Conservation (phyloP, 1,140 invertebrate genomes). For the Helicoverpa armigera region DNA sequence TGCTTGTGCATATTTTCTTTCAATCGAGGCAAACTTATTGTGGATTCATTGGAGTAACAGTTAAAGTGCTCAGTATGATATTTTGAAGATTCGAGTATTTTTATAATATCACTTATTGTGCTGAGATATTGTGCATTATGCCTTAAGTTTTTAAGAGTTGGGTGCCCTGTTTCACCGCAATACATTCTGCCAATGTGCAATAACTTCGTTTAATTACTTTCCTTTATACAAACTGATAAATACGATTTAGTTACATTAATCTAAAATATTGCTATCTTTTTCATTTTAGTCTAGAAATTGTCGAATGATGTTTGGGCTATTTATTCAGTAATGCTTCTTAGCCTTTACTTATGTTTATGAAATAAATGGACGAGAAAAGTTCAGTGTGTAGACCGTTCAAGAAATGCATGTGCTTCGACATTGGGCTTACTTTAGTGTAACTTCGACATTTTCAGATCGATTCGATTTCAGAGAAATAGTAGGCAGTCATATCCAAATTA, state of each 20-base stretch:
- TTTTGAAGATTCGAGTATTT: slow-evolving; percentile 67
- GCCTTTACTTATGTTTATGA: slow-evolving; percentile 41
- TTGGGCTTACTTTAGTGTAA: slow-evolving; percentile 17
- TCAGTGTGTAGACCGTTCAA: slow-evolving; percentile 36
- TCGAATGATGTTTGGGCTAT: slow-evolving; percentile 70
- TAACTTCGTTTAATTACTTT: slow-evolving; percentile 77
- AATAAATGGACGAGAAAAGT: slow-evolving; percentile 34
- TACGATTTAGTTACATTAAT: slow-evolving; percentile 84
- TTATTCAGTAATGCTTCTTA: slow-evolving; percentile 43
- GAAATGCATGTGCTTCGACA: slow-evolving; percentile 50
- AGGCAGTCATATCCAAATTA: slow-evolving; percentile 38
- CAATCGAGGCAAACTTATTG: slow-evolving; percentile 77
- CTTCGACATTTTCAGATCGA: slow-evolving; percentile 2
- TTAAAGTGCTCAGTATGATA: slow-evolving; percentile 79
- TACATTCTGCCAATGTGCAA: slow-evolving; percentile 80
- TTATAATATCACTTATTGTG: slow-evolving; percentile 76
- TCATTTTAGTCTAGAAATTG: slow-evolving; percentile 85
- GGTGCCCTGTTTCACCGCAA: slow-evolving; percentile 77
- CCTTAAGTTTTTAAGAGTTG: slow-evolving; percentile 75
- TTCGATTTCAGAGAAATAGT: slow-evolving; percentile 31
- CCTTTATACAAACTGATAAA: slow-evolving; percentile 85
- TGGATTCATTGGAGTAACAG: slow-evolving; percentile 73
- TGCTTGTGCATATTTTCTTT: slow-evolving; percentile 78
- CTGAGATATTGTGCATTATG: slow-evolving; percentile 84
- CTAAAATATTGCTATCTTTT: slow-evolving; percentile 87